Conservation (phyloP, 2,797 vertebrate species). For the Petrocephalus schoutedeni region DNA sequence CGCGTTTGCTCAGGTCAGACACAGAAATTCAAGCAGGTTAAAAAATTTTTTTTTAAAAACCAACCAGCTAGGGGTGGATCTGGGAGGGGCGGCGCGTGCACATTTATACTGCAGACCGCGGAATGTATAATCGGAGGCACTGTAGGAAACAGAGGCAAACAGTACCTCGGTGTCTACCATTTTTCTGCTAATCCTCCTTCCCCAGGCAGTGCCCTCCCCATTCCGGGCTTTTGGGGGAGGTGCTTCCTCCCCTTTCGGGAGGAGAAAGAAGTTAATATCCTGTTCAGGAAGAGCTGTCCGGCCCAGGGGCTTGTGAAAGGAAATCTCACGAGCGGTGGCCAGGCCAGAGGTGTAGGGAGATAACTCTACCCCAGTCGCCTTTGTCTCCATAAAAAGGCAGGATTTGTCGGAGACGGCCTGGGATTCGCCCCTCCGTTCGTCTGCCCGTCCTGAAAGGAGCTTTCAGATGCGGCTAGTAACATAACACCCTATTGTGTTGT, state of each 20-base stretch:
- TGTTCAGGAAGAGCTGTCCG: slow-evolving; percentile 28
- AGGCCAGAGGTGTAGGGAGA: slow-evolving; percentile 23
- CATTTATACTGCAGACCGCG: not conserved
- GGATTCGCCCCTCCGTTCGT: slow-evolving; percentile 8
- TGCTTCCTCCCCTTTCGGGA: not conserved
- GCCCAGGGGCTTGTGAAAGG: slow-evolving; percentile 32
- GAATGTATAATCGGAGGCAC: not conserved
- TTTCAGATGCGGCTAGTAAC: slow-evolving; percentile 19
- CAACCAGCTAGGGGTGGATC: not conserved
- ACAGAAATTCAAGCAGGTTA: not conserved
- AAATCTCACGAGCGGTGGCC: slow-evolving; percentile 30
- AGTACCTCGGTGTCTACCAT: not conserved
- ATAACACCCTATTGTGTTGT: slow-evolving; percentile 16
- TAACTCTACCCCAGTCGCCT: slow-evolving; percentile 27
- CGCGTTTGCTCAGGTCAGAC: not conserved
- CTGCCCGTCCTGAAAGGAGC: slow-evolving; percentile 17
- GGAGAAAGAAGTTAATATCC: slow-evolving; percentile 8
- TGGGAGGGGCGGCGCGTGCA: not conserved
- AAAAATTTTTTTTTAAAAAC: not conserved
- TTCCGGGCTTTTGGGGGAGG: not conserved
- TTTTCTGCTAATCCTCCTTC: not conserved
- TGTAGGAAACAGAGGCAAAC: not conserved
- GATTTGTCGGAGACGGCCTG: slow-evolving; percentile 27
- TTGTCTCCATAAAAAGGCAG: slow-evolving; percentile 30
- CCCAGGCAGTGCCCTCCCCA: not conserved